Base-by-base conservation (phyloP, 2,797 vertebrate species). In the Oreortyx pictus region DNA sequence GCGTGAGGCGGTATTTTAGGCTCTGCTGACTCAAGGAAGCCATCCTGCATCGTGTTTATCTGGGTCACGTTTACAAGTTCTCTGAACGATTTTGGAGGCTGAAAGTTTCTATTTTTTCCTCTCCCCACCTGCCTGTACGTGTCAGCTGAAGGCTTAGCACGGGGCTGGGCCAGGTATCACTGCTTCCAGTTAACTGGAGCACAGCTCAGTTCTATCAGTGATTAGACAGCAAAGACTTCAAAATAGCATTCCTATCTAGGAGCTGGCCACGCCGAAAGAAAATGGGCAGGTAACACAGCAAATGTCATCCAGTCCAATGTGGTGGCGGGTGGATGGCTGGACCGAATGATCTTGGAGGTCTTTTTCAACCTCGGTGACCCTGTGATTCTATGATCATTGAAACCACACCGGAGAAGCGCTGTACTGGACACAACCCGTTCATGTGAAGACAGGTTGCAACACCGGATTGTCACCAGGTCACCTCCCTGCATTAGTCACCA, bases 51-150 rank as follows among this genome's bases (percentile, higher is more conserved):
- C 0, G 0, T 60, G 66, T 86, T 93, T 94, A 88, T 96, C 89
- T 94, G 84, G 89, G 93, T 90, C 94, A 83, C 66, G 52, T 93
- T 90, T 66, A 81, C 76, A 92, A 83, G 91, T 78, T 85, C 81
- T 78, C 75, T 44, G 88, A 91, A 68, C 14, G 6, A 67, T 54
- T 87, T 67, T 24, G 35, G 68, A 94, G 75, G 35, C 43, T 77
- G 75, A 22, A 65, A 89, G 76, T 33, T 90, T 72, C 79, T 91
- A 56, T 85, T 90, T 91, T 92, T 85, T 41, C 41, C 61, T 72
- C 61, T 85, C 52, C 61, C 12, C 47, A 49, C n/a, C 25, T 19
- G 25, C 71, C 77, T 74, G 52, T 46, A 24, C 3, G 20, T 73
- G 82, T 70, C 6, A 1, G 56, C 35, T 35, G 25, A 89, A 91